Percentiles rank a stretch among this genome's conserved stretches.
Evolutionary conservation across 2,888 invertebrate genomes (phyloP).

Genomic region (Hartigia nigra): DNA sequence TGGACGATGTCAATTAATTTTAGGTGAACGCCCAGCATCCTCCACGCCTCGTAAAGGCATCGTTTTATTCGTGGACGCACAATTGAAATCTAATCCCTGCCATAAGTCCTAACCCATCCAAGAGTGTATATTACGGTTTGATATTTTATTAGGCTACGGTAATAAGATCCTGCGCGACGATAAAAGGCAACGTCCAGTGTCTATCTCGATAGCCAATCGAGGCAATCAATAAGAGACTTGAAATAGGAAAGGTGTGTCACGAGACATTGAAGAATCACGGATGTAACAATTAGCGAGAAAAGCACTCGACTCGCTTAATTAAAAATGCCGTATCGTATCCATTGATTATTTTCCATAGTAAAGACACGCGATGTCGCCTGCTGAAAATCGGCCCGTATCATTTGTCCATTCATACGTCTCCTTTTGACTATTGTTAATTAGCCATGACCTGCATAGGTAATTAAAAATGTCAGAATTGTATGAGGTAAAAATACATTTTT

Average conservation of each 20-base stretch:
- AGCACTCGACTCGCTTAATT: slow-evolving; percentile 19
- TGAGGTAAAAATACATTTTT: neutral
- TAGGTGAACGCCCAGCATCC: neutral
- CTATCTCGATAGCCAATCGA: neutral
- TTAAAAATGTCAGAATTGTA: neutral
- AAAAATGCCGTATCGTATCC: slow-evolving; percentile 7
- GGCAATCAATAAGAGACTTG: neutral
- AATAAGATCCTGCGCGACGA: neutral
- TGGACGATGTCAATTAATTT: neutral
- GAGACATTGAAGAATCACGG: slow-evolving; percentile 15
- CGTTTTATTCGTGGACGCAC: slow-evolving; percentile 47
- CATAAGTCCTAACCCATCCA: slow-evolving; percentile 34
- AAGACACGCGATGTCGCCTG: slow-evolving; percentile 17
- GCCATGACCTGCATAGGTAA: neutral
- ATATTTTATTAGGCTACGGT: neutral
- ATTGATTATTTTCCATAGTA: neutral
- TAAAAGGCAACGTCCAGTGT: neutral
- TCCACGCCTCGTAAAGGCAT: slow-evolving; percentile 45
- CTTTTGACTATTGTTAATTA: neutral
- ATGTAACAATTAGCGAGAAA: slow-evolving; percentile 22
- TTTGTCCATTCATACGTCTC: neutral
- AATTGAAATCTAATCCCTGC: slow-evolving; percentile 52
- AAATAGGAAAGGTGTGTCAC: neutral
- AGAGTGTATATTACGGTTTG: neutral
- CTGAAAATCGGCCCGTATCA: slow-evolving; percentile 11